A percentile compares a stretch with the other conserved stretches of the same genome.
Evolutionary conservation across 2,888 invertebrate genomes (phyloP).

Genomic region (Drosophila anceps): DNA sequence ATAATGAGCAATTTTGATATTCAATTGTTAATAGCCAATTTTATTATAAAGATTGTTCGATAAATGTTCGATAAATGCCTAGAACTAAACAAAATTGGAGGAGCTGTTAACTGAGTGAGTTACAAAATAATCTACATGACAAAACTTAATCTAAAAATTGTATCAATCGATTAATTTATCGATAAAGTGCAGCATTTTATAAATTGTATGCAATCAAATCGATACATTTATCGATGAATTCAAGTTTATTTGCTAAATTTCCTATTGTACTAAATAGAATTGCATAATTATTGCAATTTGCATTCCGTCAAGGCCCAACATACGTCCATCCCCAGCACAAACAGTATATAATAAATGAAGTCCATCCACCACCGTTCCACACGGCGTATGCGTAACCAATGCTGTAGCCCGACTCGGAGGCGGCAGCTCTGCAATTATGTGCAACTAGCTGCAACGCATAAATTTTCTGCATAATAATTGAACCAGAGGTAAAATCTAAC

Average conservation of each 20-base stretch:
- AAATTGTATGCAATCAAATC: background rate
- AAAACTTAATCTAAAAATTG: too few species aligned
- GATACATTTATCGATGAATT: background rate
- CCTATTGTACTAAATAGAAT: background rate
- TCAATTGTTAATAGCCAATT: too few species aligned
- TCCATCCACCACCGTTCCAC: background rate
- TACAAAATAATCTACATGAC: too few species aligned
- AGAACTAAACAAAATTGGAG: too few species aligned
- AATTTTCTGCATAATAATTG: constrained; percentile 52
- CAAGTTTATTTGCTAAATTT: background rate
- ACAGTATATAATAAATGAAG: constrained; percentile 59
- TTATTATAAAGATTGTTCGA: too few species aligned
- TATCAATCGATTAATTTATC: too few species aligned
- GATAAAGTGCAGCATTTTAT: background rate
- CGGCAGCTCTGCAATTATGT: constrained; percentile 33
- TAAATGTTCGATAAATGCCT: too few species aligned
- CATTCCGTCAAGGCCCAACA: background rate
- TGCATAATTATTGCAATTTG: background rate
- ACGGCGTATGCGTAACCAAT: constrained; percentile 44
- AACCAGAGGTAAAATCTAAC: constrained; percentile 3
- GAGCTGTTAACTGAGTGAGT: too few species aligned
- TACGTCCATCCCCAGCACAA: constrained; percentile 4
- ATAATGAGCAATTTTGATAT: too few species aligned
- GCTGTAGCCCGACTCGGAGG: constrained; percentile 17
- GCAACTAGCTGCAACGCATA: constrained; percentile 71